A percentile compares a stretch with the other conserved stretches of the same genome.
phyloP scores from a whole-genome alignment of 1,140 invertebrate species.

The Tetramorium simillimum region DNA sequence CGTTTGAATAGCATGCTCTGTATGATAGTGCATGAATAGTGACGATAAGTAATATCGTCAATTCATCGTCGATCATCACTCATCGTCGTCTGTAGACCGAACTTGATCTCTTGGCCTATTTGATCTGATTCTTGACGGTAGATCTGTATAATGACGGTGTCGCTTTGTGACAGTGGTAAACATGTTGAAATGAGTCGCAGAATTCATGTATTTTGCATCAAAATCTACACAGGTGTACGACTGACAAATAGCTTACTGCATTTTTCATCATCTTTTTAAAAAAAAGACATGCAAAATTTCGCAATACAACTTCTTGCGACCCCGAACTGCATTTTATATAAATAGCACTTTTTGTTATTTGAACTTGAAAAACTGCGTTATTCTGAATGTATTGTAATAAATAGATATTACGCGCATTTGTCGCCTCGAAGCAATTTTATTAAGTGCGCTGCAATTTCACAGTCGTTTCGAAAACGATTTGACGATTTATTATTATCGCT shows the following conservation, averaged over 20 bases:
- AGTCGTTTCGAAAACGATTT: not conserved
- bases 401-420: not conserved
- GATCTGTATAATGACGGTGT: not conserved
- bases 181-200: not conserved
- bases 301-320: not conserved
- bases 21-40: not conserved
- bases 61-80: not conserved
- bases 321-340: not conserved
- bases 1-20: not conserved
- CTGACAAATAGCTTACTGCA: not conserved
- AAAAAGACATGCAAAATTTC: not conserved
- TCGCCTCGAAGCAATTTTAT: not conserved
- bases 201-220: not conserved
- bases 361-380: not conserved
- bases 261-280: not conserved
- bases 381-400: not conserved
- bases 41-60: slow-evolving; percentile 19
- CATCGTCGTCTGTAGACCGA: not conserved
- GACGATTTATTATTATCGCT: slow-evolving; percentile 12
- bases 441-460: not conserved
- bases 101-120: slow-evolving; percentile 18
- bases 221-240: not conserved
- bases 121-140: slow-evolving; percentile 3
- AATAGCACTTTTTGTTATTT: slow-evolving; percentile 6
- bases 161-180: not conserved